Evolutionary conservation across 2,888 invertebrate species (phyloP), one percentile per base, ranked within the genome.

Genomic region (Syrphus vitripennis): DNA sequence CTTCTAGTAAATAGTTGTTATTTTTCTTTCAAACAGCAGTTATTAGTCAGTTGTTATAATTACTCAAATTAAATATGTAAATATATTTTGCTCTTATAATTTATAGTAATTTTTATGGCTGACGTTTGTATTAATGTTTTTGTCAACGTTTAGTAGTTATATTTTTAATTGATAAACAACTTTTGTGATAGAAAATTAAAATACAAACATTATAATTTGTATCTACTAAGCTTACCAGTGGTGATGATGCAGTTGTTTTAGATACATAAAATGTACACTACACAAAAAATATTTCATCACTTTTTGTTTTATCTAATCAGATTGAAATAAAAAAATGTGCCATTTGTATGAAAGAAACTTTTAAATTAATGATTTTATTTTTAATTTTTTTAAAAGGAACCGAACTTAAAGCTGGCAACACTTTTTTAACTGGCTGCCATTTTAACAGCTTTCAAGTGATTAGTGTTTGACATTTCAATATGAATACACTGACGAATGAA

Each of bases 131-230:
- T n/a, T 29, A 42, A 45, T 61, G 42, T 45, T 45, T 45, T 29
- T 24, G 4, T 26, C 16, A 26, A 12, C 12, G 63, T 26, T 29
- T 63, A 42, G 63, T 42, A 63, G 26, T 63, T 29, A 53, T 53
- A 31, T 53, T 53, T 63, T 42, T 63, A 63, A 63, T 29, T 63
- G 42, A 42, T 63, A 63, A n/a, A 19, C 14, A 40, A 61, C n/a
- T 42, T n/a, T n/a, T 59, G 24, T 29, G 55, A 29, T 14, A 29
- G 4, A 29, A 16, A 55, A 29, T 55, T 31, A 31, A 31, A 31
- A 29, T 29, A n/a, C 12, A 57, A 19, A 31, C 19, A 21, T 10
- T 48, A 48, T 48, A 48, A 48, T 21, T 1, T 42, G 21, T 48
- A 45, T 45, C 19, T 9, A 5, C 6, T 19, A 10, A 45, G 19